Evolutionary conservation across 2,888 invertebrate species (phyloP), one percentile per base, ranked within the genome.

Genomic region (Pharmacophagus antenor): DNA sequence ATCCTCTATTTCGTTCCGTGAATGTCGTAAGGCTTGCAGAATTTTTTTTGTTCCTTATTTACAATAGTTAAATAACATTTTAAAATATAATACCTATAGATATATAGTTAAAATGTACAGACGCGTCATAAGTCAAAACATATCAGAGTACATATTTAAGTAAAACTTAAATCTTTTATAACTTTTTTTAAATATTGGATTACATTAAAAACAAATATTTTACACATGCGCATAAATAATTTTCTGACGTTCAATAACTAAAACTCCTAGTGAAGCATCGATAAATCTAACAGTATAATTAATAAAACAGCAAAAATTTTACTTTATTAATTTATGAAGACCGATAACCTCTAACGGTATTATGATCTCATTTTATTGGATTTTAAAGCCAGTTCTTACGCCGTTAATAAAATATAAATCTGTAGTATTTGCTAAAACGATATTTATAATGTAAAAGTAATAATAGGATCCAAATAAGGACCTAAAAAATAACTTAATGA

Each of bases 331-430:
- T 73, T 73, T 70, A 69, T 75, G 73, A 67, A 70, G 85, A 77
- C 74, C 84, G 70, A 76, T 76, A 79, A 85, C 80, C 84, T 81
- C 73, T 87, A 87, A 87, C 88, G 86, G 87, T 81, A 78, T 73
- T 79, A 70, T 74, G 80, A 81, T 77, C 83, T 76, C 77, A 80
- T 83, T 85, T 79, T 73, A 74, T 77, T 76, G 44, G 22, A 22
- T 58, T 27, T 41, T 12, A 25, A 51, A 52, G 17, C 15, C 18
- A 6, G 42, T 44, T n/a, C n/a, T n/a, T n/a, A n/a, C 42, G 42
- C 18, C 18, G 37, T 37, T 15, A n/a, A 37, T 15, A n/a, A 37
- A 37, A 37, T 37, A 37, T 37, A 37, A 10, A 31, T 12, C n/a
- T 2, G 5, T 37, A 37, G n/a, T 37, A 15, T 37, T 37, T 37